phyloP scores from a whole-genome alignment of 2,797 vertebrate genomes.

The Galagoides demidoff region DNA sequence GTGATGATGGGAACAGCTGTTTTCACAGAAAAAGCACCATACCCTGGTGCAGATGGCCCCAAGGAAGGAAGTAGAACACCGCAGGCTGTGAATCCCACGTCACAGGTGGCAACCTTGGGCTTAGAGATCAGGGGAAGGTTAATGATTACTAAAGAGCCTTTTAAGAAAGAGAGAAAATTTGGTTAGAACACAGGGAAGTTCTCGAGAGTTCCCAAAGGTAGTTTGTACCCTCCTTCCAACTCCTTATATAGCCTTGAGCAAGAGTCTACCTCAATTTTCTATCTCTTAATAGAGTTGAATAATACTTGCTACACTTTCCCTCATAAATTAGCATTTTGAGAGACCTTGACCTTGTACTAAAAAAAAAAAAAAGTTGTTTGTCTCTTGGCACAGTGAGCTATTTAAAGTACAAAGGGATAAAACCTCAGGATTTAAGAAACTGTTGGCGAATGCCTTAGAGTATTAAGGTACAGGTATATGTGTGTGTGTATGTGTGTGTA shows the following conservation, averaged over 20 bases:
- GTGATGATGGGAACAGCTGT: constrained; percentile 33
- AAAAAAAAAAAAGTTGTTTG: constrained; percentile 57
- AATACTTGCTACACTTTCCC: background rate
- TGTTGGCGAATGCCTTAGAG: background rate
- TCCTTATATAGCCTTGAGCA: background rate
- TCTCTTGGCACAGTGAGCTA: constrained; percentile 50
- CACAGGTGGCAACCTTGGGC: constrained; percentile 63
- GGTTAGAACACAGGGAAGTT: constrained; percentile 10
- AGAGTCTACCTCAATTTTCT: constrained; percentile 16
- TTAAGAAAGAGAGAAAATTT: background rate
- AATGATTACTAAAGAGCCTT: background rate
- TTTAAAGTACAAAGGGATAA: constrained; percentile 60
- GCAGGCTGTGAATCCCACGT: background rate
- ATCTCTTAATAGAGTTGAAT: background rate
- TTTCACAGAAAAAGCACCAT: background rate
- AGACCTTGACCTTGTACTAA: constrained; percentile 44
- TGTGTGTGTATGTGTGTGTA: too few relatives aligned
- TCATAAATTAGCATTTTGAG: constrained; percentile 23
- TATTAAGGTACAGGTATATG: background rate
- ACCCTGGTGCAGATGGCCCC: constrained; percentile 11
- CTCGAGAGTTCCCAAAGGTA: background rate
- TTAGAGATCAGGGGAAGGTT: background rate
- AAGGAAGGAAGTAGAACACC: background rate
- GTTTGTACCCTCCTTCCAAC: background rate
- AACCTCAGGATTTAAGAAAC: constrained; percentile 33